Base-by-base conservation (phyloP, 1,140 invertebrate genomes). In the Dufourea novaeangliae region DNA sequence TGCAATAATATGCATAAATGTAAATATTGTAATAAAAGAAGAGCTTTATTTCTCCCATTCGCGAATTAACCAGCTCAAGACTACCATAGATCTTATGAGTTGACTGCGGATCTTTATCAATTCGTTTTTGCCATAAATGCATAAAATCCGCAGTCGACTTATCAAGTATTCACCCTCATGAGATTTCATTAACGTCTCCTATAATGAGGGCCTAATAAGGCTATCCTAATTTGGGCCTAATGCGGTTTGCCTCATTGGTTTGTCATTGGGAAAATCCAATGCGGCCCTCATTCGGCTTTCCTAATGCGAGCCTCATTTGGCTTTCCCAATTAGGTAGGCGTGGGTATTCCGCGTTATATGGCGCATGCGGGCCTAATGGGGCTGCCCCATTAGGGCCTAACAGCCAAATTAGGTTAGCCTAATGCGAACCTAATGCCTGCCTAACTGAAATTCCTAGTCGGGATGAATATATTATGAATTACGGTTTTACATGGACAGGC, bases 41-140 rank as follows among this genome's bases (percentile, higher is more conserved):
- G 74, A 0, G 56, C 50, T 2, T 67, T 85, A 3, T 75, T 71
- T 72, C 20, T 46, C n/a, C n/a, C n/a, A n/a, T 67, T 37, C 77
- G 32, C 11, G 62, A 12, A 14, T 88, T 37, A 46, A 46, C 44
- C 10, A 46, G 12, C 44, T 46, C 14, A 17, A 46, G 44, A 10
- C 44, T 46, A 46, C 44, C 44, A 46, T 46, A 46, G 44, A 46
- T 46, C 44, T 46, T 46, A 39, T n/a, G n/a, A n/a, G n/a, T n/a
- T n/a, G n/a, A n/a, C n/a, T n/a, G n/a, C 12, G 2, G 8, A 3
- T 17, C 14, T 17, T 46, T 11, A 46, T 11, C 17, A 17, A 14
- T 14, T 17, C 8, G 14, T 46, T 17, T 14, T 46, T 46, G n/a
- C n/a, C n/a, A n/a, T n/a, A n/a, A n/a, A n/a, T n/a, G n/a, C n/a